These are phyloP conservation scores for Caradrina kadenii DNA, from an alignment of 2,888 invertebrate species.

Conservation along the genomic window DNA sequence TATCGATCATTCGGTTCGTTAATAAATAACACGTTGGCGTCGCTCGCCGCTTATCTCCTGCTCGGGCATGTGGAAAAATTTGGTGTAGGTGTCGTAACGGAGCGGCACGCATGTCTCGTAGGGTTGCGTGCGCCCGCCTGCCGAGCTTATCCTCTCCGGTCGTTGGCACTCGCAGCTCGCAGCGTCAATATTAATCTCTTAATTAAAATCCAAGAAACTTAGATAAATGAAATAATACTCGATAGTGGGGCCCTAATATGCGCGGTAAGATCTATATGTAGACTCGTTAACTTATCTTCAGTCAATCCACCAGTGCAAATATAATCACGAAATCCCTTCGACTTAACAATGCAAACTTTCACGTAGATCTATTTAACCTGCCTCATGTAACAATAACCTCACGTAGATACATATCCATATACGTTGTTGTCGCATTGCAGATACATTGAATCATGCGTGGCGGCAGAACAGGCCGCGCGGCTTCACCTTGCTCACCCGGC, in stretches of 20 bases:
- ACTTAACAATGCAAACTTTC: constrained; percentile 74
- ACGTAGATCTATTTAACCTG: constrained; percentile 74
- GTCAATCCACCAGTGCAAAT: not conserved
- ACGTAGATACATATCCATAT: constrained; percentile 79
- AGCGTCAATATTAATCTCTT: constrained; percentile 82
- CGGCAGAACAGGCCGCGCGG: constrained; percentile 76
- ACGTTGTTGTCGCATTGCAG: constrained; percentile 75
- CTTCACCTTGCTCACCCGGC: constrained; percentile 80
- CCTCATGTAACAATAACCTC: constrained; percentile 80
- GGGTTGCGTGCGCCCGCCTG: constrained; percentile 84
- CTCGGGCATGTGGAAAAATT: constrained; percentile 90
- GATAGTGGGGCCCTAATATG: constrained; percentile 30
- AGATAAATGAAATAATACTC: constrained; percentile 47
- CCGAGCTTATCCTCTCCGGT: constrained; percentile 81
- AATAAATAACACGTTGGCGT: constrained; percentile 90
- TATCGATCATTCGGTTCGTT: constrained; percentile 91
- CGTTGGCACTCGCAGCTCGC: constrained; percentile 76
- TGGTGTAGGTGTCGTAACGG: constrained; percentile 90
- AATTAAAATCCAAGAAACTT: constrained; percentile 77
- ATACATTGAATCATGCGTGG: constrained; percentile 80
- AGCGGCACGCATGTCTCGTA: constrained; percentile 87
- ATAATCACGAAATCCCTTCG: constrained; percentile 13
- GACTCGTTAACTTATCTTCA: not conserved
- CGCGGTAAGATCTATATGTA: constrained; percentile 2
- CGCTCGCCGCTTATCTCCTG: constrained; percentile 89